A percentile compares a stretch with the other conserved stretches of the same genome.
These are phyloP conservation scores for Tetragnatha montana DNA, from an alignment of 2,888 invertebrate genomes.

Conservation along the genomic window DNA sequence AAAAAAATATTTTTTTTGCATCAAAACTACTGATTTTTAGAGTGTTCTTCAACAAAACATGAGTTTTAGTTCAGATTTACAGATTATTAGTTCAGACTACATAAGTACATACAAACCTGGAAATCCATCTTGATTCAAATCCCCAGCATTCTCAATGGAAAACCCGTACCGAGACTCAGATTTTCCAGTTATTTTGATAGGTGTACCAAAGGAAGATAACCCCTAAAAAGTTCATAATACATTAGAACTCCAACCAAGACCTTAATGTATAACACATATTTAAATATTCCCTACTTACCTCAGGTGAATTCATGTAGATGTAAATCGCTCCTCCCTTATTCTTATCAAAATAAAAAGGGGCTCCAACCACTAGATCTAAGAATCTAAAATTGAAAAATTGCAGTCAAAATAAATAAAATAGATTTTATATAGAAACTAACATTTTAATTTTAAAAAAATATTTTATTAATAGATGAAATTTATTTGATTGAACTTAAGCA, in stretches of 20 bases:
- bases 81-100: no score
- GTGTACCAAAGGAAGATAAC: conserved; percentile 27
- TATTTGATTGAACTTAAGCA: no score
- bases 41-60: no score
- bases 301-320: conserved; percentile 81
- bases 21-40: not conserved
- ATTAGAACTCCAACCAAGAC: not conserved
- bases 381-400: conserved; percentile 50
- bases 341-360: conserved; percentile 94
- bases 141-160: conserved; percentile 91
- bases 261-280: not conserved
- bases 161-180: conserved; percentile 93
- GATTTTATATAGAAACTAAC: not conserved
- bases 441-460: not conserved
- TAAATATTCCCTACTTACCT: conserved; percentile 49
- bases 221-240: conserved; percentile 21
- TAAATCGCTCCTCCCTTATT: conserved; percentile 94
- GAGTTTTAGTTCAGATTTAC: no score
- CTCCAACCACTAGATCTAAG: conserved; percentile 90
- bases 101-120: conserved; percentile 40
- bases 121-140: conserved; percentile 91
- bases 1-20: not conserved
- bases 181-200: conserved; percentile 80
- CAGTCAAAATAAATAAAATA: not conserved
- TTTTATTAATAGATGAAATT: not conserved